Evolutionary conservation across 2,113 vertebrate genomes (phyloP), one percentile per base, ranked within the genome.

Genomic region (Hemichromis elongatus): DNA sequence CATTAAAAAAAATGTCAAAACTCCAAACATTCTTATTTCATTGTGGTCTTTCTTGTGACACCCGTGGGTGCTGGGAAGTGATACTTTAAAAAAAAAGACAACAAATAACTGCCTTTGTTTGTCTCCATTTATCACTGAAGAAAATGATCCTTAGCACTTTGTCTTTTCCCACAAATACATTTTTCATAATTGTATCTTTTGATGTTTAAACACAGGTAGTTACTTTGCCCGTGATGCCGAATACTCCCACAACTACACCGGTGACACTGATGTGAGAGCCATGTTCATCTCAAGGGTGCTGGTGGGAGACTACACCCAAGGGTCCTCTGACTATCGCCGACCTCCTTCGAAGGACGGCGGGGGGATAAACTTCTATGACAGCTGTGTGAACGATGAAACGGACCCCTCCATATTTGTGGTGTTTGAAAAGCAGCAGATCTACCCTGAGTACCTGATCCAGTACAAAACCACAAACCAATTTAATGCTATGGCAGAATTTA

Each of bases 151-250:
- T 0, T 33, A 61, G 57, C 16, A 1, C 8, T 18, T 28, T 11
- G 9, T 61, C 59, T 63, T 37, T 63, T 7, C 30, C 33, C 59
- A 37, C 1, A 37, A n/a, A 35, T n/a, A 0, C 3, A 14, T 9
- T 37, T 1, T 5, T 73, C 24, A 21, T 35, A 30, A 5, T 56
- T 11, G 18, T 63, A 1, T 78, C 2, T 86, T 10, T 81, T 26
- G 86, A 0, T 90, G 5, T 88, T 37, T 75, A 54, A 86, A 83
- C n/a, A 45, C 94, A 99, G 98, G 98, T 37, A 98, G 97, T 85
- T 99, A 99, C 94, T 99, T 99, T 93, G 97, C 98, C 66, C 95
- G 96, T 2, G 97, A 99, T 50, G 96, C 98, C 0, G 96, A 94
- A 0, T 98, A 98, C 59, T 99, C 97, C 50, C 89, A 97, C 91